phyloP scores from a whole-genome alignment of 2,888 invertebrate genomes.

The Agonopterix subpropinquella region DNA sequence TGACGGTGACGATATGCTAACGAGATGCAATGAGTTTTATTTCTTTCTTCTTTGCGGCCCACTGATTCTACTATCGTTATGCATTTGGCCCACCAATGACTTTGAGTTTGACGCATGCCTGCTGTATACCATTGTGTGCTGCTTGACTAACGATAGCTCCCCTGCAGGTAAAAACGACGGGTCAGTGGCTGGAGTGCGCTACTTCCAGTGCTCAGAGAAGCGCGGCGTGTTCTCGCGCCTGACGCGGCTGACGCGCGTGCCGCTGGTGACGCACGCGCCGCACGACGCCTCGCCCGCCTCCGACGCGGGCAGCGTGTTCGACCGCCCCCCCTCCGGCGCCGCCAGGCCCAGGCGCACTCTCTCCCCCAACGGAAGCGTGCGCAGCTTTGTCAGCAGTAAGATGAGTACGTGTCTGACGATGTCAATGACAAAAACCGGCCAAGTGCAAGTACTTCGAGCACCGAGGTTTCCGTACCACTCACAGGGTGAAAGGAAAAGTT shows the following conservation, averaged over 20 bases:
- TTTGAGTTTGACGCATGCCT: too few relatives aligned
- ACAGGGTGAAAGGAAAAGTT: too few relatives aligned
- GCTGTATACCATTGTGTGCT: too few relatives aligned
- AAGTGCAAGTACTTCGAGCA: too few relatives aligned
- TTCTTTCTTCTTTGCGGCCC: too few relatives aligned
- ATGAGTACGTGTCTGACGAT: slow-evolving; percentile 54
- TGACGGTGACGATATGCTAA: too few relatives aligned
- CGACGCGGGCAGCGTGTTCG: slow-evolving; percentile 67
- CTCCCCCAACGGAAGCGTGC: slow-evolving; percentile 69
- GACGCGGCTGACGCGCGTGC: slow-evolving; percentile 86
- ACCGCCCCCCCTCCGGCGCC: slow-evolving; percentile 62
- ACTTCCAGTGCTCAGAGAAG: slow-evolving; percentile 95
- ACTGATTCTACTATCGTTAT: too few relatives aligned
- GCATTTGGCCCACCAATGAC: too few relatives aligned
- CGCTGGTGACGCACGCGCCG: slow-evolving; percentile 74
- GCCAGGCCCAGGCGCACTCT: slow-evolving; percentile 56
- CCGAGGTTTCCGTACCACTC: too few relatives aligned
- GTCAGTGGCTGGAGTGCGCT: slow-evolving; percentile 92
- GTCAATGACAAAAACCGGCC: not conserved
- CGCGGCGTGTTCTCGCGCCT: slow-evolving; percentile 96
- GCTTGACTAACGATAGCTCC: not conserved
- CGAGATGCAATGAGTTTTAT: too few relatives aligned
- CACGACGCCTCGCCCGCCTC: slow-evolving; percentile 67
- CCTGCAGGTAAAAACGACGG: slow-evolving; percentile 96
- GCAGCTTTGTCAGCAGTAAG: slow-evolving; percentile 70